A percentile compares a stretch with the other conserved stretches of the same genome.
Conservation (phyloP, 2,113 vertebrate species). For the Brachyistius frenatus region DNA sequence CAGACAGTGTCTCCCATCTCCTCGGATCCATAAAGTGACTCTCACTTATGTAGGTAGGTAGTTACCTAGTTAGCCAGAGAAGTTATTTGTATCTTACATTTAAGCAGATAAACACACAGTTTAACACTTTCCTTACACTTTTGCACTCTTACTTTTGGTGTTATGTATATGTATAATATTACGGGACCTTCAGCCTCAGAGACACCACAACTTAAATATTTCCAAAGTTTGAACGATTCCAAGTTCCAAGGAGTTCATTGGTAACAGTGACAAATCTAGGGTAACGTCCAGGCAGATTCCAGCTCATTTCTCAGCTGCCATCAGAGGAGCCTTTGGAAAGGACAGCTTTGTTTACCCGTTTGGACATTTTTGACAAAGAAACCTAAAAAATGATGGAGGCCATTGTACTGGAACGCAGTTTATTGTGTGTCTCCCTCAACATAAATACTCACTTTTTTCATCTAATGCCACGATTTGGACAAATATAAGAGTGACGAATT, state of each 20-base stretch:
- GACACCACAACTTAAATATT: not conserved
- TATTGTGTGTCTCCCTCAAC: not conserved
- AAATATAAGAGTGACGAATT: not conserved
- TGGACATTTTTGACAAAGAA: not conserved
- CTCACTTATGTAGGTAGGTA: too few species aligned
- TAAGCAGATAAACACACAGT: too few species aligned
- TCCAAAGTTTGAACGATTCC: too few species aligned
- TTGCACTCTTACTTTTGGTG: not conserved
- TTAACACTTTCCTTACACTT: too few species aligned
- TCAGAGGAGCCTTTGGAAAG: not conserved
- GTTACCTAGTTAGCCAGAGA: too few species aligned
- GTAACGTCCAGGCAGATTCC: not conserved
- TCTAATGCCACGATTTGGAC: not conserved
- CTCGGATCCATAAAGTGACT: too few species aligned
- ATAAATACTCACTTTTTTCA: not conserved
- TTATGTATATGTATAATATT: not conserved
- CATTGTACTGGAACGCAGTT: not conserved
- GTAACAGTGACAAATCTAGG: too few species aligned
- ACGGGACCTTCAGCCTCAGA: not conserved
- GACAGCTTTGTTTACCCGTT: not conserved
- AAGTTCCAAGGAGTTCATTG: not conserved
- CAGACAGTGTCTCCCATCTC: conserved; percentile 17
- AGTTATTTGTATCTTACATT: too few species aligned
- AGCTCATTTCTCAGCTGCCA: not conserved
- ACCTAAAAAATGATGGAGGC: not conserved